These are phyloP conservation scores for Eutolmus rufibarbis DNA, from an alignment of 2,888 invertebrate genomes.

Conservation along the genomic window DNA sequence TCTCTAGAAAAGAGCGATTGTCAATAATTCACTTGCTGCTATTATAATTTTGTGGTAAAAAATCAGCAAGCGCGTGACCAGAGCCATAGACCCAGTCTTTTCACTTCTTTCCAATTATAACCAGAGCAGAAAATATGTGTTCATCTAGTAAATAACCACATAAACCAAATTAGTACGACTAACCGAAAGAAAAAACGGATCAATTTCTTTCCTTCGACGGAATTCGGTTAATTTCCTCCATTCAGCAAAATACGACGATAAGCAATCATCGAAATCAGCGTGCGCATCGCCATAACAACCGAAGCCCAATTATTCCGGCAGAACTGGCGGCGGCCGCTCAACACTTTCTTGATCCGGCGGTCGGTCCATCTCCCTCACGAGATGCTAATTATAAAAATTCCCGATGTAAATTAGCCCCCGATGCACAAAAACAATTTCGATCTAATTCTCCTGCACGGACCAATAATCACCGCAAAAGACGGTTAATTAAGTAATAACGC, in stretches of 20 bases:
- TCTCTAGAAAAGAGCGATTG: too few relatives aligned
- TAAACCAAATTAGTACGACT: background rate
- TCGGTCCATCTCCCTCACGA: background rate
- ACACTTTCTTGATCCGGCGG: background rate
- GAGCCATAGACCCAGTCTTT: background rate
- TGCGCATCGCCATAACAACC: background rate
- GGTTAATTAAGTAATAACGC: background rate
- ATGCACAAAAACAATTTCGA: background rate
- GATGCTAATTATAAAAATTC: background rate
- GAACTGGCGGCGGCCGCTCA: background rate
- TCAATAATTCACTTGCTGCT: background rate
- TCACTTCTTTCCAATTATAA: background rate
- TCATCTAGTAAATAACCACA: background rate
- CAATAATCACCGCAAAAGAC: background rate
- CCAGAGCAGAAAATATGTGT: background rate
- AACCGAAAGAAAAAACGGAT: background rate
- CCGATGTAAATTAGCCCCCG: background rate
- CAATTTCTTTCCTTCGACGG: background rate
- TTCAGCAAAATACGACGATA: background rate
- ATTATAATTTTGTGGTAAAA: background rate
- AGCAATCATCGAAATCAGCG: background rate
- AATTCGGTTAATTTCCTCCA: background rate
- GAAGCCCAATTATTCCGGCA: background rate
- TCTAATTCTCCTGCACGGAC: background rate
- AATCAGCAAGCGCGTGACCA: background rate